Conservation (phyloP, 2,888 invertebrate species). For the Buathra laborator region DNA sequence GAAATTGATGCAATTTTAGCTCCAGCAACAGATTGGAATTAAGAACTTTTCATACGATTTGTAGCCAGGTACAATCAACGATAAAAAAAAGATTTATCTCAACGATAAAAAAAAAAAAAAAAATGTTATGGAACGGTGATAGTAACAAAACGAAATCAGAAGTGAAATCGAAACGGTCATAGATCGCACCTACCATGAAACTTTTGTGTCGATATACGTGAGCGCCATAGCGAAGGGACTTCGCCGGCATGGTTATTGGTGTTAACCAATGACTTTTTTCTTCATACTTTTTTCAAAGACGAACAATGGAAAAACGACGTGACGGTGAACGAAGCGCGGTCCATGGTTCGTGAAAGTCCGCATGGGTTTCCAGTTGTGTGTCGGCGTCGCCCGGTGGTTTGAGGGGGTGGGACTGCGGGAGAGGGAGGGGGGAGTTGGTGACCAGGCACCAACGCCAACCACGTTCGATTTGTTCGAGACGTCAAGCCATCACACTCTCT, state of each 20-base stretch:
- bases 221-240: background rate
- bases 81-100: background rate
- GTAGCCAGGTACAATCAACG: too few relatives aligned
- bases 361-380: constrained; percentile 1
- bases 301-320: constrained; percentile 35
- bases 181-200: background rate
- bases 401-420: background rate
- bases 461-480: constrained; percentile 60
- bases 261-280: constrained; percentile 1
- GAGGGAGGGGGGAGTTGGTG: constrained; percentile 24
- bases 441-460: constrained; percentile 34
- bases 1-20: too few relatives aligned
- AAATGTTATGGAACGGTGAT: too few relatives aligned
- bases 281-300: constrained; percentile 4
- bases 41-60: too few relatives aligned
- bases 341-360: background rate
- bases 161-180: background rate
- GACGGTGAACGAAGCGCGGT: constrained; percentile 20
- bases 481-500: constrained; percentile 47
- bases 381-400: background rate
- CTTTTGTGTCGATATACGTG: background rate
- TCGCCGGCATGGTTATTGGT: background rate
- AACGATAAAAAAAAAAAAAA: background rate
- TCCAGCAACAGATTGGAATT: too few relatives aligned
- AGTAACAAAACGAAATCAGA: background rate